Percentiles rank a stretch among this genome's conserved stretches.
These are phyloP conservation scores for Drosophila differens DNA, from an alignment of 2,888 invertebrate genomes.

Conservation along the genomic window DNA sequence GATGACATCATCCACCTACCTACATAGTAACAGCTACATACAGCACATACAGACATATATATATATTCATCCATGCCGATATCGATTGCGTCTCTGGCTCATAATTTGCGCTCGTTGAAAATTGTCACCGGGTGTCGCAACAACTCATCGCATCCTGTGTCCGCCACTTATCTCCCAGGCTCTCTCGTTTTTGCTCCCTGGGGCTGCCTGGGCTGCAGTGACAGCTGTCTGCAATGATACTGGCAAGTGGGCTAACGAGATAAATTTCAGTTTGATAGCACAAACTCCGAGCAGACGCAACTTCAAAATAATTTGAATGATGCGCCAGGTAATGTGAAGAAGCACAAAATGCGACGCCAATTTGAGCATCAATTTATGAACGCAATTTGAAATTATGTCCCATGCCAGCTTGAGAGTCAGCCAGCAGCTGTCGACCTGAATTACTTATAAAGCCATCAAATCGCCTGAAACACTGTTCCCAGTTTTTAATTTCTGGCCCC, in stretches of 20 bases:
- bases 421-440: slow-evolving; percentile 50
- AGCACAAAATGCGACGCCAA: slow-evolving; percentile 52
- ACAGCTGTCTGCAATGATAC: slow-evolving; percentile 60
- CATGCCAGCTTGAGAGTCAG: not conserved
- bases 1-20: slow-evolving; percentile 49
- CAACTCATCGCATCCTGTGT: slow-evolving; percentile 57
- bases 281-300: slow-evolving; percentile 41
- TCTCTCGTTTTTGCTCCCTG: slow-evolving; percentile 1
- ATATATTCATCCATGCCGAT: slow-evolving; percentile 26
- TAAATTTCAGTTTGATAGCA: slow-evolving; percentile 76
- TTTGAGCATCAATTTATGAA: slow-evolving; percentile 61
- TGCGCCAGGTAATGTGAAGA: slow-evolving; percentile 67
- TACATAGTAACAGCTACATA: not conserved
- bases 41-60: not conserved
- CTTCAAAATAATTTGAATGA: slow-evolving; percentile 72
- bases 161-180: not conserved
- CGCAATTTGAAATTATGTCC: slow-evolving; percentile 46
- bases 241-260: slow-evolving; percentile 69
- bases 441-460: slow-evolving; percentile 64
- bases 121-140: slow-evolving; percentile 77
- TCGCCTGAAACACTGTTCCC: slow-evolving; percentile 29
- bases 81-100: slow-evolving; percentile 55
- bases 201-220: slow-evolving; percentile 52
- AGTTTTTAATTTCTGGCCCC: slow-evolving; percentile 4
- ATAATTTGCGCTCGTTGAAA: slow-evolving; percentile 71